These are phyloP conservation scores for Linnaemya vulpina DNA, from an alignment of 2,888 invertebrate species.

Conservation along the genomic window DNA sequence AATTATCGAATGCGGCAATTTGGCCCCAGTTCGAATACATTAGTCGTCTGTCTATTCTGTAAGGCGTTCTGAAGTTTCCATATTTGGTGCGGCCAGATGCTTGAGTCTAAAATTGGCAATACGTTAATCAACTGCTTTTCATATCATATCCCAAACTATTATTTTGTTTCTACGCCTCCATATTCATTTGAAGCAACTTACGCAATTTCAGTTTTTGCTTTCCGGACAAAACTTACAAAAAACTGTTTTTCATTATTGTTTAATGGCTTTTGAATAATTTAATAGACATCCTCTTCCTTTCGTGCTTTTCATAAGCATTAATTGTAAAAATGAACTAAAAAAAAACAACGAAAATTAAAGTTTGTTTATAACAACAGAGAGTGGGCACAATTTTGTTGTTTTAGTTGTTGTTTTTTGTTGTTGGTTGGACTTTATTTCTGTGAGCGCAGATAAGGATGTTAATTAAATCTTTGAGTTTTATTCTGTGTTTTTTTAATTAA, in stretches of 20 bases:
- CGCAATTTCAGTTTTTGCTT: conserved; percentile 16
- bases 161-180: not conserved
- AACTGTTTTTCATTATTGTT: conserved; percentile 66
- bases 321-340: conserved; percentile 35
- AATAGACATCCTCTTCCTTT: conserved; percentile 64
- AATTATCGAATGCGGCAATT: too few species aligned
- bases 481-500: conserved; percentile 23
- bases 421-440: conserved; percentile 50
- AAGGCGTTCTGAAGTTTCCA: too few species aligned
- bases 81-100: too few species aligned
- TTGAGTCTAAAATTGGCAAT: too few species aligned
- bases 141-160: too few species aligned
- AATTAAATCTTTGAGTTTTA: conserved; percentile 57
- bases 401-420: conserved; percentile 9
- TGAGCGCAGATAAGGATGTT: conserved; percentile 63
- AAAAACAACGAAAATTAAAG: conserved; percentile 74
- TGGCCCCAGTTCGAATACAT: too few species aligned
- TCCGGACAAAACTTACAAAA: conserved; percentile 56
- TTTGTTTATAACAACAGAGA: conserved; percentile 72
- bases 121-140: not conserved
- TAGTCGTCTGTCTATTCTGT: too few species aligned
- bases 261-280: conserved; percentile 72
- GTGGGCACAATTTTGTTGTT: conserved; percentile 23
- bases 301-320: conserved; percentile 50
- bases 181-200: not conserved